Conservation (phyloP, 2,797 vertebrate genomes). For the Numenius phaeopus region DNA sequence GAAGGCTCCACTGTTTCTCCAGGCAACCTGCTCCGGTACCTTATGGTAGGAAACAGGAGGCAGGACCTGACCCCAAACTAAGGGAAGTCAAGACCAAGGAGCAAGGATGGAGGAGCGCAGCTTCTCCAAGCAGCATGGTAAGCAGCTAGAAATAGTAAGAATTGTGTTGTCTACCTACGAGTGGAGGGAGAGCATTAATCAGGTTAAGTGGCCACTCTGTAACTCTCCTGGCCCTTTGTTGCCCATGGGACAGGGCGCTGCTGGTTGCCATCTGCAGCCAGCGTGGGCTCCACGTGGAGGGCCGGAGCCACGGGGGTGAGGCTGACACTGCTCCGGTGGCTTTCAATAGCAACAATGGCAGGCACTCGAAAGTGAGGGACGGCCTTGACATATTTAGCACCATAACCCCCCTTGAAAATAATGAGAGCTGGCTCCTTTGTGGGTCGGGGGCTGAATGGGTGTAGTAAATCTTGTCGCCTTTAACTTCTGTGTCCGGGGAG, state of each 20-base stretch:
- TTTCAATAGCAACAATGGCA: constrained; percentile 28
- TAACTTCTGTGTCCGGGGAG: background rate
- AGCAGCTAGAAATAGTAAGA: background rate
- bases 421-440: background rate
- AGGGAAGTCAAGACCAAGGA: background rate
- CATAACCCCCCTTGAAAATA: constrained; percentile 5
- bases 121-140: background rate
- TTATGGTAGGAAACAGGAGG: background rate
- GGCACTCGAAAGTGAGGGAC: background rate
- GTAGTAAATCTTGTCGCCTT: background rate
- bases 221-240: background rate
- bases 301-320: background rate
- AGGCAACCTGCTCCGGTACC: background rate
- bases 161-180: background rate
- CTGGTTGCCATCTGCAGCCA: constrained; percentile 31
- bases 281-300: background rate
- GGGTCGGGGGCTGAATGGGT: background rate
- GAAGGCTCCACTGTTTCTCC: background rate
- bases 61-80: background rate
- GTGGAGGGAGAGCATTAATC: background rate
- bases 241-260: background rate
- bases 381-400: background rate
- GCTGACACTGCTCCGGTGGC: background rate
- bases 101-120: background rate
- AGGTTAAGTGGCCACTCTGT: background rate